A percentile compares a stretch with the other conserved stretches of the same genome.
These are phyloP conservation scores for Rhizomys pruinosus DNA, from an alignment of 2,113 vertebrate genomes.

Conservation along the genomic window DNA sequence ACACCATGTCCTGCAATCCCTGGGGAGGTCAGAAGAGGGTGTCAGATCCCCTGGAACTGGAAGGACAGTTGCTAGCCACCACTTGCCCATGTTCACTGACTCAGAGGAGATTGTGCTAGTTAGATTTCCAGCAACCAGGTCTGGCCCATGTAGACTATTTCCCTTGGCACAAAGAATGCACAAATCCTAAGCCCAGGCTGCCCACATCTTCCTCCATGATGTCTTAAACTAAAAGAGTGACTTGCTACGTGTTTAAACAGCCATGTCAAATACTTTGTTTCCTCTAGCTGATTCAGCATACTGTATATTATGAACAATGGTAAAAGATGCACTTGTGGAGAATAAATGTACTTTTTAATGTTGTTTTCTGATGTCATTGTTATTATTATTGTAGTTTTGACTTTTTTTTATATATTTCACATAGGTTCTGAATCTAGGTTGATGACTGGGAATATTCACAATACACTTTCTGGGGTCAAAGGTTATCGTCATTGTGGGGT, in stretches of 20 bases:
- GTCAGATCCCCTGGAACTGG: no score
- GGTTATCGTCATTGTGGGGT: neutral
- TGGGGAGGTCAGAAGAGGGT: no score
- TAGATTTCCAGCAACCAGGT: neutral
- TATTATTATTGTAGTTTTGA: neutral
- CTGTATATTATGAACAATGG: neutral
- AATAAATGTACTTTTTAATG: neutral
- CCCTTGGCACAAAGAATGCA: neutral
- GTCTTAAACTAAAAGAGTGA: neutral
- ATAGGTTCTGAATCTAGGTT: neutral
- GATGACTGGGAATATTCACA: no score
- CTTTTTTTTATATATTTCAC: neutral
- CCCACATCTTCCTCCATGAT: neutral
- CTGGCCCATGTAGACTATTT: neutral
- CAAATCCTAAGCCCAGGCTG: neutral
- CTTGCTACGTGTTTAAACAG: neutral
- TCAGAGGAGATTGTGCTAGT: neutral
- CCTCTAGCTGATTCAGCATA: neutral
- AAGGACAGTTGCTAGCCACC: no score
- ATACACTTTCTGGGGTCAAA: no score
- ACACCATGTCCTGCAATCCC: no score
- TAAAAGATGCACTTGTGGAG: neutral
- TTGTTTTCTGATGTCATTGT: neutral
- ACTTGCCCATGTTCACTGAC: neutral
- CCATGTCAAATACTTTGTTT: neutral